Evolutionary conservation across 92 coral and sea anemone species (phyloP), one percentile per base, ranked within the genome.

Genomic region (Desmophyllum pertusum): DNA sequence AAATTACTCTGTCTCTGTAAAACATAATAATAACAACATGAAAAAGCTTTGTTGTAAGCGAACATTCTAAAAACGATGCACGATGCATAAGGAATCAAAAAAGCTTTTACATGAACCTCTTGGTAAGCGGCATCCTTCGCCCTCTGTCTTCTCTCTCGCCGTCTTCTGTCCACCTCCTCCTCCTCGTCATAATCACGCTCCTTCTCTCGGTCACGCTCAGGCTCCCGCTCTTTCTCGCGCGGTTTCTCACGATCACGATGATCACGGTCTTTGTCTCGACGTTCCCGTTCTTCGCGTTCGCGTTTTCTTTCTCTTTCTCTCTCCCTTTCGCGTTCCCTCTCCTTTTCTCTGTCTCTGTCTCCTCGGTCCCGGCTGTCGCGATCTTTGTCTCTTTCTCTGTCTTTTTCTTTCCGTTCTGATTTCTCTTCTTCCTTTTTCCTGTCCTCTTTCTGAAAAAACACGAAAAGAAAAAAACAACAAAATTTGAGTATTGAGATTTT

Each of bases 101-200:
- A 0, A 19, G 38, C 39, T 30, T 69, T 18, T 6, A 35, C 61
- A n/a, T n/a, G n/a, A 73, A 96, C 99, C 96, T 96, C 98, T 42
- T 89, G 94, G 63, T 90, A 96, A 27, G 99, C 93, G 33, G 81
- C 86, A 76, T 94, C 98, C 52, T 95, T 84, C 86, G 94, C 99
- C 6, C 98, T 86, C 41, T 87, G 90, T 82, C 86, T 90, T 36
- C 99, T 89, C 68, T 96, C 99, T 15, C 89, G 96, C 64, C 95
- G 90, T 64, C 99, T 55, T 52, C 91, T 90, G 88, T 96, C 99
- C 35, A 84, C 81, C 83, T 86, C 81, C 39, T 96, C 99, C 68
- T 88, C 90, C 64, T 96, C 99, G 83, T 96, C 99, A 46, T 90
- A 88, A 29, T 95, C n/a, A n/a, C n/a, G n/a, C n/a, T n/a, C n/a